Base-by-base conservation (phyloP, 2,113 vertebrate genomes). In the Alligator sinensis region DNA sequence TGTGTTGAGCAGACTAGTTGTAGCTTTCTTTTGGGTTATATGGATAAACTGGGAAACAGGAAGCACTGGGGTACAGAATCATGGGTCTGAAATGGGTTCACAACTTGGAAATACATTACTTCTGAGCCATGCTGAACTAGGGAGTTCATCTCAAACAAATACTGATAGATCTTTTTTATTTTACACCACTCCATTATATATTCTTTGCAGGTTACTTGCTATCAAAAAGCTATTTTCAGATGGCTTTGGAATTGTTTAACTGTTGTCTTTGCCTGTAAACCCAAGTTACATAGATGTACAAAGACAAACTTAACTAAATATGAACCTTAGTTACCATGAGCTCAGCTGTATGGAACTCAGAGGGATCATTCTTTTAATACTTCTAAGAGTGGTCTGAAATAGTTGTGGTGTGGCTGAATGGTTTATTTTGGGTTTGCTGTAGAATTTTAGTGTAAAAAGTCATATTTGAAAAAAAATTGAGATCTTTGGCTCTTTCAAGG, bases 191-290 rank as follows among this genome's bases (percentile, higher is more conserved):
- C 16, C 78, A 28, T 57, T 77, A 2, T 47, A 47, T 47, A 47
- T 64, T 81, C 60, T 87, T 91, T 82, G 38, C 30, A 86, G 60
- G 30, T 19, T 30, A 22, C 9, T 21, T 5, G 3, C 78, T 34
- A 27, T 60, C 59, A 61, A 34, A 47, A 82, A 81, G 78, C 15
- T n/a, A 85, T 22, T 93, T 89, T 17, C 24, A 30, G 47, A 11
- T 18, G 80, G n/a, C 34, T 30, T 30, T 70, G 66, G 77, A 72
- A 79, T 47, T 27, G 5, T 75, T 47, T 47, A 86, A 30, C 74
- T 47, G 66, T 80, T 70, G 70, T 47, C 72, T 24, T 47, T 93
- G 60, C 77, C 76, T 86, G 70, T 57, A 89, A 87, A 95, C 90
- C 2, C 27, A 64, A 1, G 21, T 88, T 80, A 10, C 68, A 12